Evolutionary conservation across 2,797 vertebrate genomes (phyloP).

Genomic region (Eremophila alpestris): DNA sequence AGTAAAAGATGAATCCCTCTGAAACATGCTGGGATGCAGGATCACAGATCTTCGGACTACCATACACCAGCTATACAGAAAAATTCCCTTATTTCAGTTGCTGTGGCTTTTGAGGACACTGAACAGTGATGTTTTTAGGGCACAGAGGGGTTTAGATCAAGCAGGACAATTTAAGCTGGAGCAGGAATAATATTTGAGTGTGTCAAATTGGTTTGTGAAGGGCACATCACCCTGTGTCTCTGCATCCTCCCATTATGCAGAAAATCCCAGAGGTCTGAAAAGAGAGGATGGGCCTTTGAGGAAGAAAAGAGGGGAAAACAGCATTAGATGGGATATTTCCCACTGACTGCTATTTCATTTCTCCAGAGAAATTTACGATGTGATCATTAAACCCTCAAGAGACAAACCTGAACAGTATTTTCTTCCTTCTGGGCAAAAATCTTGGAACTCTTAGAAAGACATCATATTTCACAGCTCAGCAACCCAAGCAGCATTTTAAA

Average conservation of each 20-base stretch:
- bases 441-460: constrained; percentile 42
- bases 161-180: neutral
- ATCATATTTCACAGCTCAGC: constrained; percentile 43
- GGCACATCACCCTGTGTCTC: neutral
- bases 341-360: constrained; percentile 32
- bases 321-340: constrained; percentile 14
- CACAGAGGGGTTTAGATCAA: neutral
- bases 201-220: neutral
- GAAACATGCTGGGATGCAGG: neutral
- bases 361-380: constrained; percentile 33
- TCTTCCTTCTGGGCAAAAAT: constrained; percentile 58
- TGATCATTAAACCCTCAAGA: constrained; percentile 55
- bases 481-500: neutral
- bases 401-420: constrained; percentile 55
- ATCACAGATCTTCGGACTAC: neutral
- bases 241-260: neutral
- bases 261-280: neutral
- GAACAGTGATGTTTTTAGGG: neutral
- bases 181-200: neutral
- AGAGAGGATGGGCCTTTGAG: neutral
- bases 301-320: neutral
- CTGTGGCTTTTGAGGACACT: neutral
- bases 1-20: neutral
- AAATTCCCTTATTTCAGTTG: neutral
- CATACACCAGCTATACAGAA: neutral